A percentile compares a stretch with the other conserved stretches of the same genome.
phyloP scores from a whole-genome alignment of 1,140 invertebrate genomes.

The Drosophila pandora region DNA sequence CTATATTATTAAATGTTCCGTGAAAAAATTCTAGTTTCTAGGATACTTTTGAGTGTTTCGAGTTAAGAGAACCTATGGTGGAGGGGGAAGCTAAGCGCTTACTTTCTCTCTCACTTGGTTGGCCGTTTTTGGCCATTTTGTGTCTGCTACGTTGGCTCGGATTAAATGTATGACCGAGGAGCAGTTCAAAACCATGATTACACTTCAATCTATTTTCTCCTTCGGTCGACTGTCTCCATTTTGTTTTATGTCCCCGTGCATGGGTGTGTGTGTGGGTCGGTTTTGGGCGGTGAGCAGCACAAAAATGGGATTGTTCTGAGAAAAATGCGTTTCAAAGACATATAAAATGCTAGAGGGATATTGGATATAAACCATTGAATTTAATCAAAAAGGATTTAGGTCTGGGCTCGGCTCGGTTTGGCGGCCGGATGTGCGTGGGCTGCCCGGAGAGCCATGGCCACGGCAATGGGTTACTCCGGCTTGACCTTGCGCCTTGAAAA shows the following conservation, averaged over 20 bases:
- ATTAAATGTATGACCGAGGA: constrained; percentile 79
- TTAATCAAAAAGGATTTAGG: constrained; percentile 82
- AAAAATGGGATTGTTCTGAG: constrained; percentile 58
- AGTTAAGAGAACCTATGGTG: background rate
- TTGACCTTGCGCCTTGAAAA: constrained; percentile 76
- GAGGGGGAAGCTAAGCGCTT: constrained; percentile 50
- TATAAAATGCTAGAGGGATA: constrained; percentile 79
- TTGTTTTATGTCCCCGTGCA: constrained; percentile 70
- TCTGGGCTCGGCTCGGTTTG: constrained; percentile 7
- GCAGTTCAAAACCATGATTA: constrained; percentile 82
- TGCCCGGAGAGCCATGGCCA: constrained; percentile 1
- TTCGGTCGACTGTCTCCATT: constrained; percentile 63
- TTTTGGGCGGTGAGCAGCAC: constrained; percentile 17
- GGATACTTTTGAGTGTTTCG: background rate
- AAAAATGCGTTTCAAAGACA: constrained; percentile 81
- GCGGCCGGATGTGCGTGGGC: constrained; percentile 11
- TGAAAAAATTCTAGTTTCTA: background rate
- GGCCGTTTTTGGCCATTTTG: constrained; percentile 67
- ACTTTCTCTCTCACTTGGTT: constrained; percentile 72
- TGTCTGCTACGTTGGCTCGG: constrained; percentile 75
- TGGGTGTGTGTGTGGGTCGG: constrained; percentile 14
- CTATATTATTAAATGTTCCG: too few species aligned
- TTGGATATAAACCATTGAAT: constrained; percentile 83
- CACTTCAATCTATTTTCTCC: constrained; percentile 79
- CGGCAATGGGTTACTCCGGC: constrained; percentile 59